Conservation (phyloP, 2,888 invertebrate species). For the Drosophila siamana region DNA sequence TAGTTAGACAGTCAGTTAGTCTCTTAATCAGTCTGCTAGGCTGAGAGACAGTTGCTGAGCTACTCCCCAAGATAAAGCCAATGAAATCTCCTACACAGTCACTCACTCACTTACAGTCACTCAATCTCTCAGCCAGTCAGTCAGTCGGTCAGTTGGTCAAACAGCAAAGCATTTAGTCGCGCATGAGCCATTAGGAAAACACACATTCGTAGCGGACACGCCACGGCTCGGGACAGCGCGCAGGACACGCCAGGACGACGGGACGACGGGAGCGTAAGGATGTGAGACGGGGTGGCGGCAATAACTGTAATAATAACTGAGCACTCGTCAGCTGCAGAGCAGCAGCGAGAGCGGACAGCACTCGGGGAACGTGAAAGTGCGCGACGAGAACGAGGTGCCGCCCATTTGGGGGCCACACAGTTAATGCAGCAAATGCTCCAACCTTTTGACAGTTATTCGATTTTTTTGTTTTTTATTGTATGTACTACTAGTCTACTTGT, state of each 20-base stretch:
- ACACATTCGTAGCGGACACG: slow-evolving; percentile 34
- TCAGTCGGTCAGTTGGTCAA: slow-evolving; percentile 35
- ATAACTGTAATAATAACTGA: slow-evolving; percentile 56
- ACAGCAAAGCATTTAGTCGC: slow-evolving; percentile 61
- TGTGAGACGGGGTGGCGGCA: slow-evolving; percentile 29
- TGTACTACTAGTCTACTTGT: no score
- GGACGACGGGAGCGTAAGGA: no score
- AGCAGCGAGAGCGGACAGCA: neutral
- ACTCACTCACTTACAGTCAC: neutral
- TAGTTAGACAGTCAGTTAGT: slow-evolving; percentile 10
- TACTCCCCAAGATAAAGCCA: slow-evolving; percentile 4
- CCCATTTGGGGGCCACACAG: slow-evolving; percentile 8
- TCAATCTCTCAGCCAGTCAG: slow-evolving; percentile 18
- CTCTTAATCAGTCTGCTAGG: slow-evolving; percentile 12
- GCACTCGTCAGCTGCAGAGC: slow-evolving; percentile 29
- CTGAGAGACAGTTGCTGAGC: neutral
- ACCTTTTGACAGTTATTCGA: slow-evolving; percentile 48
- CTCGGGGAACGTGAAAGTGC: neutral
- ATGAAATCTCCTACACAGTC: neutral
- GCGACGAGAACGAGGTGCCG: slow-evolving; percentile 4
- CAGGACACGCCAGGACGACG: neutral
- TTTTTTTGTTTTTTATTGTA: slow-evolving; percentile 28
- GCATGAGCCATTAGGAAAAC: slow-evolving; percentile 54
- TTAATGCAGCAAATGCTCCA: slow-evolving; percentile 29
- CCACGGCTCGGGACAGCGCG: slow-evolving; percentile 12